Evolutionary conservation across 2,888 invertebrate species (phyloP).

Genomic region (Spilosoma lubricipeda): DNA sequence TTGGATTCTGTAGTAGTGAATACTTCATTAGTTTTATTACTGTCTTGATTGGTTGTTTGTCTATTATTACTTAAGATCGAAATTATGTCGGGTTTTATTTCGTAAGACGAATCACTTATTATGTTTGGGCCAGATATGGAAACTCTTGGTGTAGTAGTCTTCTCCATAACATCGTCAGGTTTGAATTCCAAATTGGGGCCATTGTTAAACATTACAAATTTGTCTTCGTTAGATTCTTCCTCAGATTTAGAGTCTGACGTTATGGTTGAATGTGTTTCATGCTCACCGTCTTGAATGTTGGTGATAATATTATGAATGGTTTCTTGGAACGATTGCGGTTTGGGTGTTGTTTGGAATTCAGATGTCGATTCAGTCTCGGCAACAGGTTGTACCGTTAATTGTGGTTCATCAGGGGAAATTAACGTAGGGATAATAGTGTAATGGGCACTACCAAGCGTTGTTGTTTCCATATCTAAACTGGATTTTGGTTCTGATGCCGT

Average conservation of each 20-base stretch:
- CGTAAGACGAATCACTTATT: constrained; percentile 65
- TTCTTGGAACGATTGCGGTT: constrained; percentile 19
- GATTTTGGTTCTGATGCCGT: background rate
- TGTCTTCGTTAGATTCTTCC: constrained; percentile 43
- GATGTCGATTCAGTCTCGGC: background rate
- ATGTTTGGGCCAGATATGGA: constrained; percentile 63
- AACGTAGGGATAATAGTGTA: constrained; percentile 1
- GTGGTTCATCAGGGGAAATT: background rate
- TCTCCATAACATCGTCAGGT: constrained; percentile 40
- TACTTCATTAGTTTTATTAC: constrained; percentile 35
- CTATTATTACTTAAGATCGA: constrained; percentile 58
- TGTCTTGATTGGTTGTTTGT: constrained; percentile 33
- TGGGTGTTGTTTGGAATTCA: constrained; percentile 4
- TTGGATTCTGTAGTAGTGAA: constrained; percentile 52
- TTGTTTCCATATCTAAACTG: constrained; percentile 1
- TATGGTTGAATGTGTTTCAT: constrained; percentile 51
- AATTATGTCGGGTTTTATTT: constrained; percentile 65
- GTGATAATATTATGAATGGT: constrained; percentile 19
- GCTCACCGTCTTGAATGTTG: constrained; percentile 57
- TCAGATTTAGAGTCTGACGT: constrained; percentile 38
- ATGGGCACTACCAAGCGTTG: background rate
- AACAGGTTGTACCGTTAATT: background rate
- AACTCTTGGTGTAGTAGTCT: constrained; percentile 60
- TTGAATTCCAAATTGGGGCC: constrained; percentile 48
- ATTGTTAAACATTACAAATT: constrained; percentile 48